Base-by-base conservation (phyloP, 2,888 invertebrate species). In the Steinernema hermaphroditum region DNA sequence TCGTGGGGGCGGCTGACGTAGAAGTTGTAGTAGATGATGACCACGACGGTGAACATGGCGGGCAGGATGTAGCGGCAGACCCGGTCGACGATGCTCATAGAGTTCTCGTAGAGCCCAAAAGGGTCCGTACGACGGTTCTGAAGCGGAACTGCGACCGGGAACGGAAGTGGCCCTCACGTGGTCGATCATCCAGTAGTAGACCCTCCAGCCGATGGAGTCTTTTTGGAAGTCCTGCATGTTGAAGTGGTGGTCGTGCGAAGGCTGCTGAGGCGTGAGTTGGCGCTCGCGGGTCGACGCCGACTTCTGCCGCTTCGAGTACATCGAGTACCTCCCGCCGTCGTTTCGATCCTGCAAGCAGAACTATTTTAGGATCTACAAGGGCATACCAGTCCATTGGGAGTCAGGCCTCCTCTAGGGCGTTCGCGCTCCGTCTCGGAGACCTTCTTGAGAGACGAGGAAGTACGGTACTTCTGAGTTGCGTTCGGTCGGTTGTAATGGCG, bases 21-120 rank as follows among this genome's bases (percentile, higher is more conserved):
- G 69, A 82, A 78, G 27, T 80, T 91, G 92, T 93, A 93, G 86
- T 93, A 93, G 87, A 92, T 91, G 72, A 92, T 88, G 87, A 93
- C 93, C 80, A 93, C 92, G 14, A 91, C 89, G 2, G 92, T 86
- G 87, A 93, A 93, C 57, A 91, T 89, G 71, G 92, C 83, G 0
- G 93, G 93, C 86, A 93, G 93, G 34, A 92, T 90, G 49, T 93
- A 89, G 50, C 93, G 88, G 19, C 74, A 27, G 12, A 69, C 29
- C 14, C 27, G 22, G 32, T 41, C 69, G 24, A 41, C 19, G 16
- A 32, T 9, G 37, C 46, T 46, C 44, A 49, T 46, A 8, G 69
- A 69, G 69, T 69, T 69, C 29, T 69, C 49, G 8, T 69, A 32
- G 24, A 69, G 22, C 16, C 69, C 69, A n/a, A 69, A 69, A 1